Conservation (phyloP, 2,113 vertebrate genomes). For the Micronycteris hirsuta region DNA sequence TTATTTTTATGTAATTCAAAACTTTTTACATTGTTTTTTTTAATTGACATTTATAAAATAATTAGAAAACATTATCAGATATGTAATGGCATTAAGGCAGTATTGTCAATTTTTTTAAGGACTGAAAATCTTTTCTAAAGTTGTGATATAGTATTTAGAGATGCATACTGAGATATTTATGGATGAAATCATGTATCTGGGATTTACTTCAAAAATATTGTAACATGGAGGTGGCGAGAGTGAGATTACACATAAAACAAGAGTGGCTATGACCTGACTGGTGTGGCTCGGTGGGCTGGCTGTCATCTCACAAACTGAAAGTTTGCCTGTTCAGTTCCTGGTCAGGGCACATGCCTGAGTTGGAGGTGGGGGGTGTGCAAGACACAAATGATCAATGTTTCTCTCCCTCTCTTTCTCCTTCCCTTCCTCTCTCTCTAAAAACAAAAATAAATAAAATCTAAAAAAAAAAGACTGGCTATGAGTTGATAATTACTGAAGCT, state of each 20-base stretch:
- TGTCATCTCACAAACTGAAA: no score
- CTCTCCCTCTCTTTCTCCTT: no score
- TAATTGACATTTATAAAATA: not conserved
- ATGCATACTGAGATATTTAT: not conserved
- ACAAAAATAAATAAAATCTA: no score
- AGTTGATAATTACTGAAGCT: not conserved
- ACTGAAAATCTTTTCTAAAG: not conserved
- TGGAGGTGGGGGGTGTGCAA: no score
- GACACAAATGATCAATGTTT: no score
- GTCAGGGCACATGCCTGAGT: no score
- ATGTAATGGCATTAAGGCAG: not conserved
- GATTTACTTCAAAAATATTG: not conserved
- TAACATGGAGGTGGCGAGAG: not conserved
- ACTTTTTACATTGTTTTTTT: not conserved
- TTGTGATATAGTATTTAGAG: not conserved
- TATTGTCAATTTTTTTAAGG: not conserved
- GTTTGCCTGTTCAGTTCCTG: no score
- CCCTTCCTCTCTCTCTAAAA: no score
- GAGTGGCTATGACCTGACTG: not conserved
- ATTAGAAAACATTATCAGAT: not conserved
- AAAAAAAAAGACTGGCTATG: not conserved
- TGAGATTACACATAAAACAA: not conserved
- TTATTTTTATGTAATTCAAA: no score
- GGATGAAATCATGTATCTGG: not conserved
- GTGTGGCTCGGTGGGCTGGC: no score